Evolutionary conservation across 2,113 vertebrate genomes (phyloP), one percentile per base, ranked within the genome.

Genomic region (Paracanthobrama guichenoti): DNA sequence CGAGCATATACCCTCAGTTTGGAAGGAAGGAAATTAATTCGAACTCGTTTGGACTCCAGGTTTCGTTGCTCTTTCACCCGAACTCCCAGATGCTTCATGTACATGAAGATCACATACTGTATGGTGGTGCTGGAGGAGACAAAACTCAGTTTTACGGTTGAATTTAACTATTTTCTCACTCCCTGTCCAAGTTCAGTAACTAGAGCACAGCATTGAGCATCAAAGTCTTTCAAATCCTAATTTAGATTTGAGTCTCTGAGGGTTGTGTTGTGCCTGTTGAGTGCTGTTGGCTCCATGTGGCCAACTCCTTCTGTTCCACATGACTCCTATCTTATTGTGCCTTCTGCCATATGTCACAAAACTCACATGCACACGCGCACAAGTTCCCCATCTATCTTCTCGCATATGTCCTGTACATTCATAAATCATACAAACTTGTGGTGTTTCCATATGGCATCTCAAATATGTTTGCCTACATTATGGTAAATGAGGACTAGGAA

Each of bases 51-150:
- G 9, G 97, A 96, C 85, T 98, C 98, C 59, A 98, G 92, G 88
- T 94, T 96, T 35, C 96, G 96, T 48, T 95, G 95, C 81, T 98
- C 97, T 87, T 98, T 99, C 31, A 95, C 95, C 89, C 95, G 97
- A 28, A 98, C 97, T 3, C 98, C 98, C 66, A 99, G 92, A 86
- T 98, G 96, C 73, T 98, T 99, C 98, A 99, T 98, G 81, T 98
- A 99, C 83, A 94, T 96, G 53, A 96, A 95, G 46, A 98, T 96
- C 81, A 99, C 97, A 79, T 97, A 97, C 74, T 97, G 96, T 93
- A 97, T 96, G 0, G 96, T 93, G 46, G 95, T 95, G 90, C 97
- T 98, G 90, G 6, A 82, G 86, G 46, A 8, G 55, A 10, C 11
- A 14, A 71, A 35, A 42, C 8, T 16, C 44, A 35, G 3, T 5